Conservation (phyloP, 2,888 invertebrate species). For the Drosophila aldrichi region DNA sequence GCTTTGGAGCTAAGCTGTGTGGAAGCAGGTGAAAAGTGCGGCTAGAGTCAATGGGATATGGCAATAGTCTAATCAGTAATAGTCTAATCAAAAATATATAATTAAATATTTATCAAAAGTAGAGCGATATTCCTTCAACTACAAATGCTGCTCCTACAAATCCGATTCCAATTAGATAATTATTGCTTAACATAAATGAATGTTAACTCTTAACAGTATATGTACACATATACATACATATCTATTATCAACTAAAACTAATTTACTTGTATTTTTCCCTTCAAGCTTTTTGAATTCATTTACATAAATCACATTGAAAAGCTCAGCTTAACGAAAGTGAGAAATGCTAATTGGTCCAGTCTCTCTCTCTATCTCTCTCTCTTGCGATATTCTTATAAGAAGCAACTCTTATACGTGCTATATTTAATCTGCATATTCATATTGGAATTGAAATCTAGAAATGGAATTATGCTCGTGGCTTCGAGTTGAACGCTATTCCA, state of each 20-base stretch:
- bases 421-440: conserved; percentile 1
- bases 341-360: not conserved
- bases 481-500: conserved; percentile 14
- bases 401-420: not conserved
- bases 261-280: not conserved
- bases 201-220: not conserved
- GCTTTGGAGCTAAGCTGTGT: too few relatives aligned
- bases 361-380: too few relatives aligned
- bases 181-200: too few relatives aligned
- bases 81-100: too few relatives aligned
- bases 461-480: conserved; percentile 34
- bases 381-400: not conserved
- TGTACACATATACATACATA: not conserved
- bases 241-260: not conserved
- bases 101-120: too few relatives aligned
- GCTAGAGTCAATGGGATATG: too few relatives aligned
- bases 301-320: not conserved
- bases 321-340: not conserved
- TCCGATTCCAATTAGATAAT: too few relatives aligned
- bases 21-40: too few relatives aligned
- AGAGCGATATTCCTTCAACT: too few relatives aligned
- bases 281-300: not conserved
- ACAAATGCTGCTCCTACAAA: too few relatives aligned
- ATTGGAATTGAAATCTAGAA: conserved; percentile 14
- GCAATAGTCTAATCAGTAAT: too few relatives aligned